Conservation (phyloP, 2,113 vertebrate genomes). For the Hydrochoerus hydrochaeris region DNA sequence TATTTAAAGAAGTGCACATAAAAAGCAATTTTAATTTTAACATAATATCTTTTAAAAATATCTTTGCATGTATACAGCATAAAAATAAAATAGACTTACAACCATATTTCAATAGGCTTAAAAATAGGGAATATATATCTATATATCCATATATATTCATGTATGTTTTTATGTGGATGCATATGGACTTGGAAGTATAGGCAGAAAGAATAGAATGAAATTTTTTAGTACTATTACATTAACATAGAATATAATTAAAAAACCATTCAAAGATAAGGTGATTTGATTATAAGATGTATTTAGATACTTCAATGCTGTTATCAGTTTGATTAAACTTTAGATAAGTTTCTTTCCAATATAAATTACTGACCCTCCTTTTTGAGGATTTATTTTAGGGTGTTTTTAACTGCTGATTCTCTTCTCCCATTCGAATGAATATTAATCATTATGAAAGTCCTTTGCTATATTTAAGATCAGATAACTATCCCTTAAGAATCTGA, state of each 20-base stretch:
- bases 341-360: background rate
- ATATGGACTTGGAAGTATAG: background rate
- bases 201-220: background rate
- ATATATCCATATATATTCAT: background rate
- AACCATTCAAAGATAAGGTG: background rate
- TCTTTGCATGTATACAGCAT: background rate
- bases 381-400: background rate
- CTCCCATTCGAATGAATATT: background rate
- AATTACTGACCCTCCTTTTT: background rate
- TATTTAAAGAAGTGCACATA: background rate
- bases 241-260: background rate
- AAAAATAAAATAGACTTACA: conserved; percentile 36
- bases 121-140: background rate
- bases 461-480: background rate
- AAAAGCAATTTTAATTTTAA: background rate
- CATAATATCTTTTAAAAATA: conserved; percentile 18
- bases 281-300: background rate
- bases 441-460: background rate
- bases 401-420: background rate
- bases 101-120: background rate
- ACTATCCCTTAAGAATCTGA: background rate
- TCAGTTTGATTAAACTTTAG: background rate
- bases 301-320: background rate
- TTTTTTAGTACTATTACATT: background rate
- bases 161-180: background rate